A percentile compares a stretch with the other conserved stretches of the same genome.
phyloP scores from a whole-genome alignment of 1,140 invertebrate genomes.

The Drosophila virilis region DNA sequence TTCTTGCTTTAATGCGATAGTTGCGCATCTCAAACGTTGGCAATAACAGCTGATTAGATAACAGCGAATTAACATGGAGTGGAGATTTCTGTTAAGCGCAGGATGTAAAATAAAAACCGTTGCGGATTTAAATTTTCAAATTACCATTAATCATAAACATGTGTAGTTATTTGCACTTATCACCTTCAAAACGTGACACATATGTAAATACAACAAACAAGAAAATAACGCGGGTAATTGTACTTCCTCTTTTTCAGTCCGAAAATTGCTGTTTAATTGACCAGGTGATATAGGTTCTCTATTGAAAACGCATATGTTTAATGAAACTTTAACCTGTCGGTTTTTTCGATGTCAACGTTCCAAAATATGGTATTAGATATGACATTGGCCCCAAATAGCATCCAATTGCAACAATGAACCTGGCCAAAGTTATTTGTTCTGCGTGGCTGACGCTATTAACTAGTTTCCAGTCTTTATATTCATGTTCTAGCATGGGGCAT shows the following conservation, averaged over 20 bases:
- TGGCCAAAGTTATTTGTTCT: conserved; percentile 67
- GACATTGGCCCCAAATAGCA: conserved; percentile 74
- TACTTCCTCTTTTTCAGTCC: conserved; percentile 28
- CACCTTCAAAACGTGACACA: conserved; percentile 47
- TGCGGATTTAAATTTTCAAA: conserved; percentile 4
- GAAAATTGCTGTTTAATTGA: conserved; percentile 70
- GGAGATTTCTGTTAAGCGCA: neutral
- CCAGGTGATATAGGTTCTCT: conserved; percentile 37
- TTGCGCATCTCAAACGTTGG: neutral
- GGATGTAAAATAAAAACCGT: conserved; percentile 12
- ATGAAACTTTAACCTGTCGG: conserved; percentile 42
- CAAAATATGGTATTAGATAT: conserved; percentile 68
- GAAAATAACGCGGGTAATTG: conserved; percentile 4
- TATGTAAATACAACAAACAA: conserved; percentile 3
- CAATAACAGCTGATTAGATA: conserved; percentile 13
- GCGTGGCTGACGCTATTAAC: conserved; percentile 70
- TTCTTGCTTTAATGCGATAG: neutral
- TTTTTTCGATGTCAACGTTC: conserved; percentile 67
- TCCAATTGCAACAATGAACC: conserved; percentile 76
- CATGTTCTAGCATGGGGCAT: conserved; percentile 36
- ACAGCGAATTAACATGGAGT: neutral
- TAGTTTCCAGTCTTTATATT: conserved; percentile 42
- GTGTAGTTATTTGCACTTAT: conserved; percentile 10
- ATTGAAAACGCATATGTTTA: conserved; percentile 37
- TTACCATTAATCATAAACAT: conserved; percentile 10